Percentiles rank a stretch among this genome's conserved stretches.
phyloP scores from a whole-genome alignment of 1,140 invertebrate genomes.

The Saxidomus purpurata region DNA sequence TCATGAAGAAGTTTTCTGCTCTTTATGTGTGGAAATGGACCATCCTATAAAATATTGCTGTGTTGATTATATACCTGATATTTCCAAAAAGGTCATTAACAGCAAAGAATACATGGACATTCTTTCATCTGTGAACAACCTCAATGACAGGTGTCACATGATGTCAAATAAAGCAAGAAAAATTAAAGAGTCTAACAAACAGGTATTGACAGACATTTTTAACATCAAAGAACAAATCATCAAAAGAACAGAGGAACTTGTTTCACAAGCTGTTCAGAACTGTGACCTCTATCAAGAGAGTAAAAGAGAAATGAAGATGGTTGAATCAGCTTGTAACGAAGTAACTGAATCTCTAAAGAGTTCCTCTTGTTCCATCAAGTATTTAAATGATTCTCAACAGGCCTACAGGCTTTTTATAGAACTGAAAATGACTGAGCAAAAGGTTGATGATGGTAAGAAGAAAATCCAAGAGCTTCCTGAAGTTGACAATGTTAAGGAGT shows the following conservation, averaged over 20 bases:
- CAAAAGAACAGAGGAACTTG: neutral
- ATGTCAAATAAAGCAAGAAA: too few relatives aligned
- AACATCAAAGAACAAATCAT: too few relatives aligned
- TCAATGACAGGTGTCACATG: neutral
- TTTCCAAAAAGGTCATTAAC: neutral
- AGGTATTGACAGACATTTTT: neutral
- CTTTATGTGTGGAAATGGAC: neutral
- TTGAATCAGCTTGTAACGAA: neutral
- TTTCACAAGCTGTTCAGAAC: neutral
- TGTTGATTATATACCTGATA: conserved; percentile 2
- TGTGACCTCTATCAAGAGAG: neutral
- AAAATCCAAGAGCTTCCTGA: neutral
- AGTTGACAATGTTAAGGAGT: neutral
- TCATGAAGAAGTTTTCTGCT: neutral
- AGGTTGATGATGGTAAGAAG: neutral
- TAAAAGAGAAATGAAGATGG: neutral
- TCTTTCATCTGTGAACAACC: neutral
- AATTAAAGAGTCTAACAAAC: too few relatives aligned
- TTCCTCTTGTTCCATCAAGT: neutral
- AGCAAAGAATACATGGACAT: neutral
- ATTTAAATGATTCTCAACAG: neutral
- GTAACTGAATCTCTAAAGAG: neutral
- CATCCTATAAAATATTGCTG: neutral
- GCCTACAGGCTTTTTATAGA: neutral
- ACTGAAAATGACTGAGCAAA: neutral